phyloP scores from a whole-genome alignment of 2,888 invertebrate genomes.

The Parelbella ahira region DNA sequence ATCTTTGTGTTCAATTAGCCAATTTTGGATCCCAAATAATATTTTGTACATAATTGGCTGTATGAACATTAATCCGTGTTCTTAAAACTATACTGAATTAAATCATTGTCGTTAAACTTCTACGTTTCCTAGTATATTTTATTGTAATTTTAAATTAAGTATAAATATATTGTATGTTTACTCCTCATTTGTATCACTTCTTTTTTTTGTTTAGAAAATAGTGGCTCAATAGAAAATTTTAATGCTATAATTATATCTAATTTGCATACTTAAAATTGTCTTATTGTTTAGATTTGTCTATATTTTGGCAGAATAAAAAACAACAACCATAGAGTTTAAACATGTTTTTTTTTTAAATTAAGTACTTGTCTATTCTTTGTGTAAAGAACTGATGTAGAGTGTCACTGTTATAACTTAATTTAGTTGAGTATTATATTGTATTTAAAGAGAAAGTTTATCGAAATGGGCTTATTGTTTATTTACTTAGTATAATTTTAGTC shows the following conservation, averaged over 20 bases:
- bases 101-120: background rate
- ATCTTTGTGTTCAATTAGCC: constrained; percentile 14
- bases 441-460: constrained; percentile 42
- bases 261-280: constrained; percentile 16
- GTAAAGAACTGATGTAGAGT: constrained; percentile 55
- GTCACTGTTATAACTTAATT: constrained; percentile 51
- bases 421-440: constrained; percentile 62
- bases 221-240: constrained; percentile 18
- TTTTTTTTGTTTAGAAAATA: constrained; percentile 8
- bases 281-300: background rate
- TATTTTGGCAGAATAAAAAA: constrained; percentile 30
- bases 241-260: constrained; percentile 7
- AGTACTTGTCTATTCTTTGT: constrained; percentile 29
- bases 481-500: constrained; percentile 54
- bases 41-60: constrained; percentile 1
- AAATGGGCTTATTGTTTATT: constrained; percentile 45
- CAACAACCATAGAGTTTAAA: constrained; percentile 41
- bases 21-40: constrained; percentile 9
- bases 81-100: too few species aligned
- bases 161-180: constrained; percentile 12
- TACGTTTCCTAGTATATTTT: constrained; percentile 20
- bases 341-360: constrained; percentile 34
- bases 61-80: constrained; percentile 5
- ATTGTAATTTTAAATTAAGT: constrained; percentile 20
- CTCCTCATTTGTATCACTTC: constrained; percentile 6